Percentiles rank a stretch among this genome's conserved stretches.
These are phyloP conservation scores for Macaca mulatta DNA, from an alignment of 2,113 vertebrate genomes.

Conservation along the genomic window DNA sequence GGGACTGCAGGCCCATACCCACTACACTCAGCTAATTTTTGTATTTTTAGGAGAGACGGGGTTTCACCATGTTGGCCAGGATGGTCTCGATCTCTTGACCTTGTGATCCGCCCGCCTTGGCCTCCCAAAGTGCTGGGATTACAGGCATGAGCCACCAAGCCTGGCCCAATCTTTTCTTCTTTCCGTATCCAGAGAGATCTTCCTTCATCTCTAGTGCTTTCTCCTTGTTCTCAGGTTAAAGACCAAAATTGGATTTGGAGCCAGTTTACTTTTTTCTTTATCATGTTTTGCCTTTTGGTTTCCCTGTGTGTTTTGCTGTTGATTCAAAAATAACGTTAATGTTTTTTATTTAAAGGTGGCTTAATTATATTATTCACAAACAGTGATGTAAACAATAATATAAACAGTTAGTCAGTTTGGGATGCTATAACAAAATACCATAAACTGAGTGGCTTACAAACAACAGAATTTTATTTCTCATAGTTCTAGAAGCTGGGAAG, in stretches of 20 bases:
- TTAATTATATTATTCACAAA: neutral
- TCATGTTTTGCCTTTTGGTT: conserved; percentile 36
- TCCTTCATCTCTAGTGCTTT: neutral
- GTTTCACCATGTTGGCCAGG: too few species aligned
- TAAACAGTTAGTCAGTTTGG: neutral
- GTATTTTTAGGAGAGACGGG: too few species aligned
- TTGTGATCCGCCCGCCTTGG: too few species aligned
- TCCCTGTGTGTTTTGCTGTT: neutral
- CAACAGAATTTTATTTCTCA: neutral
- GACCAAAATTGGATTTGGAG: conserved; percentile 5
- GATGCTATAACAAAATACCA: neutral
- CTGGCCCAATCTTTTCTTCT: neutral
- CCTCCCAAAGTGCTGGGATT: too few species aligned
- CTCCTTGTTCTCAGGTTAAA: neutral
- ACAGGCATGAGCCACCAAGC: too few species aligned
- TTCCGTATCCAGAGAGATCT: neutral
- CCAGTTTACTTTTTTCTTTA: neutral
- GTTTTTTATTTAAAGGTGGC: conserved; percentile 26
- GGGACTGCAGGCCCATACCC: too few species aligned
- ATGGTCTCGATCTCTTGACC: too few species aligned
- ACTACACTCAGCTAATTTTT: too few species aligned
- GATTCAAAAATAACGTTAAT: neutral
- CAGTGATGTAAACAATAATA: too few species aligned
- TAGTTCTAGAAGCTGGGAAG: neutral
- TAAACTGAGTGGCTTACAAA: neutral